Conservation (phyloP, 2,888 invertebrate species). For the Ectemnius cavifrons region DNA sequence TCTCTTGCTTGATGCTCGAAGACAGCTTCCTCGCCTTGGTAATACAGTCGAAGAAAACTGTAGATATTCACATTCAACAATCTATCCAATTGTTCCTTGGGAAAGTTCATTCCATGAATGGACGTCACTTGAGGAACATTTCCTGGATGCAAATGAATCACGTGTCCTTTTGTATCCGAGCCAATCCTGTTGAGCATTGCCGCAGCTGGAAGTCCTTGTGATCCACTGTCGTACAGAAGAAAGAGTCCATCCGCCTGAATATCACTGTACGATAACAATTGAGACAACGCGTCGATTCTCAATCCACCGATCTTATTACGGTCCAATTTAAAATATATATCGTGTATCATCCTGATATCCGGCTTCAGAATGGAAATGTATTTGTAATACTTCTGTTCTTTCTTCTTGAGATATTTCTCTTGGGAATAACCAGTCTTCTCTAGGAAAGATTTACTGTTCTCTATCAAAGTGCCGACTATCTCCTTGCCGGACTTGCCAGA, state of each 20-base stretch:
- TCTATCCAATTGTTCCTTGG: conserved; percentile 84
- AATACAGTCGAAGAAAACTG: conserved; percentile 84
- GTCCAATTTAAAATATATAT: conserved; percentile 91
- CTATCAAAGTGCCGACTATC: conserved; percentile 92
- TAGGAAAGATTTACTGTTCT: conserved; percentile 94
- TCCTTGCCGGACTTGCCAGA: conserved; percentile 88
- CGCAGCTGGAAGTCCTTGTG: conserved; percentile 90
- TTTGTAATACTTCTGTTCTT: conserved; percentile 95
- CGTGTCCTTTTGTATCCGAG: conserved; percentile 81
- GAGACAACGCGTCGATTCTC: conserved; percentile 92
- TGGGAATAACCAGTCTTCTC: conserved; percentile 95
- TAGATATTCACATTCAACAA: conserved; percentile 88
- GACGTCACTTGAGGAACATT: conserved; percentile 89
- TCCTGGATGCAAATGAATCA: conserved; percentile 89
- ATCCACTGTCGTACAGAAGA: conserved; percentile 92
- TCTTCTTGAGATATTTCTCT: conserved; percentile 96
- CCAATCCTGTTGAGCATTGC: conserved; percentile 89
- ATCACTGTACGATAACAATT: conserved; percentile 90
- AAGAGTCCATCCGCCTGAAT: conserved; percentile 88
- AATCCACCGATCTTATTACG: conserved; percentile 87
- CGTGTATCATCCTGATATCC: conserved; percentile 88
- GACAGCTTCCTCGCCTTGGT: conserved; percentile 79
- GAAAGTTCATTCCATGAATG: conserved; percentile 89
- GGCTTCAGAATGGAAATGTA: conserved; percentile 89
- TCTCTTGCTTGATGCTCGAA: background rate